Percentiles rank a stretch among this genome's conserved stretches.
These are phyloP conservation scores for Syncerus caffer DNA, from an alignment of 2,797 vertebrate genomes.

Conservation along the genomic window DNA sequence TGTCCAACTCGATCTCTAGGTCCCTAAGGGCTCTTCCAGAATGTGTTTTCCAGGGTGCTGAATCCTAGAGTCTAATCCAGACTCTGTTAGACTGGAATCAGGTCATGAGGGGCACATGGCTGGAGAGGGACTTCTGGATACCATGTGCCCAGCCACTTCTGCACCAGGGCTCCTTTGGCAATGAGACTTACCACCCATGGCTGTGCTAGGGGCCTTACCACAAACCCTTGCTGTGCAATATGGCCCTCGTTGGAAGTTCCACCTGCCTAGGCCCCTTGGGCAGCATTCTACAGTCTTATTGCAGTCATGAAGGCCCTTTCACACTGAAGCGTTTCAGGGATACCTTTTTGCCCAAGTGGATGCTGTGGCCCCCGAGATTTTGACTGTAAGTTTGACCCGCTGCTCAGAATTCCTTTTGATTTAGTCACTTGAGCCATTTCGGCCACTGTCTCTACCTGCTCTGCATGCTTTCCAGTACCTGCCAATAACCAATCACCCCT, in stretches of 20 bases:
- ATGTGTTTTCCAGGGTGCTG: not conserved
- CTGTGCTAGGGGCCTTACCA: not conserved
- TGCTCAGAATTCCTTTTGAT: not conserved
- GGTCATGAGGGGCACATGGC: not conserved
- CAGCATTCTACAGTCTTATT: not conserved
- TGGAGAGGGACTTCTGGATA: not conserved
- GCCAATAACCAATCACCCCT: not conserved
- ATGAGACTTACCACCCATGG: not conserved
- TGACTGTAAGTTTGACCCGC: not conserved
- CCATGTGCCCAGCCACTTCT: not conserved
- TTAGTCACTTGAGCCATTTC: not conserved
- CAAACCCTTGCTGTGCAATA: not conserved
- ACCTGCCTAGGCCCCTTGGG: not conserved
- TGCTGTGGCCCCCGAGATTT: not conserved
- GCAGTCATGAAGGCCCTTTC: not conserved
- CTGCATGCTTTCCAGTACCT: not conserved
- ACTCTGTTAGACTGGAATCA: not conserved
- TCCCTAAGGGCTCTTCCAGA: too few relatives aligned
- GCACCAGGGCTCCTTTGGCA: not conserved
- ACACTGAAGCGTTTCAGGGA: not conserved
- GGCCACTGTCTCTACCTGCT: not conserved
- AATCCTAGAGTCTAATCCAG: not conserved
- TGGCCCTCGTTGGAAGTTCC: not conserved
- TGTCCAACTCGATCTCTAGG: not conserved
- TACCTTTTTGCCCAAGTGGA: not conserved